Base-by-base conservation (phyloP, 1,140 invertebrate species). In the Lineus longissimus region DNA sequence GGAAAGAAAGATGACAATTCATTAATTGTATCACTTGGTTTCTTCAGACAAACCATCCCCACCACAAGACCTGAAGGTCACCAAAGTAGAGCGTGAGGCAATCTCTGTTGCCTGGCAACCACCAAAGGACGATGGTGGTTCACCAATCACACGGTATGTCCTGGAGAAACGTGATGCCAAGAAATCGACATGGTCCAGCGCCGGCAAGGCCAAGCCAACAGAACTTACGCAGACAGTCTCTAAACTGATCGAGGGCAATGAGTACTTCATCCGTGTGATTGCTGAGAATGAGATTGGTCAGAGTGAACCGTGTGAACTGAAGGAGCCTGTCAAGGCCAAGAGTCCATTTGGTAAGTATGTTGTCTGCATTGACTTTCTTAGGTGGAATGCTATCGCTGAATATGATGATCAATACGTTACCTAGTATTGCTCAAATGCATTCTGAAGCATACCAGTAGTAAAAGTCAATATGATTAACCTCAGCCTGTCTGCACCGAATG, bases 211-310 rank as follows among this genome's bases (percentile, higher is more conserved):
- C 17, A 51, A 51, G 9, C 19, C 47, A 9, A 27, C 19, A 51
- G 25, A 51, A 22, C 47, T 51, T 19, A 51, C 47, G n/a, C 47
- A 22, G n/a, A 27, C n/a, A 7, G 47, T 51, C 4, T 22, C 47
- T 51, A 51, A 51, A 51, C 47, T 51, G n/a, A 51, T 51, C 25
- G 47, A 51, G n/a, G 47, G 47, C 47, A 51, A 51, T 51, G 47
- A 51, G 47, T 51, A 51, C 47, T 51, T 97, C 97, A 85, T 86
- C 94, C 59, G 94, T 97, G 0, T 89, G 92, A 51, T 51, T 2
- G 95, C 94, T 25, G 82, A 93, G 17, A 97, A 96, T 80, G 91
- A 92, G 36, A 94, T 93, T 19, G 94, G 93, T 1, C 92, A 94
- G 80, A 93, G 94, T 40, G 88, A 90, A n/a, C 96, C 87, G 85